These are phyloP conservation scores for Chaunax sp. DNA, from an alignment of 2,797 vertebrate species.

Conservation along the genomic window DNA sequence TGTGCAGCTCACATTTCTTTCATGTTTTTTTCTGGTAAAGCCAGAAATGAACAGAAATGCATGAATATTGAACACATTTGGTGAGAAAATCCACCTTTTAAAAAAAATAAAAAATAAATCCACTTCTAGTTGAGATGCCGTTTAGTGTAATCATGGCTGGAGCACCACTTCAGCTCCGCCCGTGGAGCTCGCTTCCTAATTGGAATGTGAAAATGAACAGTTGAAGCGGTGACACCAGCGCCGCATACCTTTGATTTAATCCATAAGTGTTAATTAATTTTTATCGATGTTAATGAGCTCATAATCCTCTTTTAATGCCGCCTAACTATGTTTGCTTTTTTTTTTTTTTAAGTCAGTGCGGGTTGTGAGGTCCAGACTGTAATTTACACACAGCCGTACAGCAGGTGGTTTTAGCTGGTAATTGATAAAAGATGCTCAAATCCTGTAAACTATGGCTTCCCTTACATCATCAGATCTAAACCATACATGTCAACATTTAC, in stretches of 20 bases:
- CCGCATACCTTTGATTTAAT: conserved; percentile 60
- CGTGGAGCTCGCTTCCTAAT: conserved; percentile 42
- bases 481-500: too few species aligned
- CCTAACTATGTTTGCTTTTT: conserved; percentile 12
- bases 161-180: conserved; percentile 63
- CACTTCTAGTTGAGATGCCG: conserved; percentile 69
- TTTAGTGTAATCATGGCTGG: conserved; percentile 64
- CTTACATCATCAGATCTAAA: conserved; percentile 2
- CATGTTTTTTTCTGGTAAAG: conserved; percentile 51
- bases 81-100: conserved; percentile 63
- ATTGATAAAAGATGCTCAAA: conserved; percentile 31
- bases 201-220: conserved; percentile 74
- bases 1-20: conserved; percentile 23
- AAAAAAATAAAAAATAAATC: conserved; percentile 62
- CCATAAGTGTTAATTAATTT: conserved; percentile 64
- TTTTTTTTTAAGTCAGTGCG: conserved; percentile 28
- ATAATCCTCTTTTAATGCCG: conserved; percentile 54
- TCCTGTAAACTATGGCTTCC: conserved; percentile 22
- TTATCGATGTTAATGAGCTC: conserved; percentile 58
- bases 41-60: conserved; percentile 56
- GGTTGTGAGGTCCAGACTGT: conserved; percentile 26
- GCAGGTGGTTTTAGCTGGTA: conserved; percentile 27
- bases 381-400: conserved; percentile 36
- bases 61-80: conserved; percentile 54
- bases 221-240: conserved; percentile 45